A percentile compares a stretch with the other conserved stretches of the same genome.
Conservation (phyloP, 2,797 vertebrate genomes). For the Syncerus caffer region DNA sequence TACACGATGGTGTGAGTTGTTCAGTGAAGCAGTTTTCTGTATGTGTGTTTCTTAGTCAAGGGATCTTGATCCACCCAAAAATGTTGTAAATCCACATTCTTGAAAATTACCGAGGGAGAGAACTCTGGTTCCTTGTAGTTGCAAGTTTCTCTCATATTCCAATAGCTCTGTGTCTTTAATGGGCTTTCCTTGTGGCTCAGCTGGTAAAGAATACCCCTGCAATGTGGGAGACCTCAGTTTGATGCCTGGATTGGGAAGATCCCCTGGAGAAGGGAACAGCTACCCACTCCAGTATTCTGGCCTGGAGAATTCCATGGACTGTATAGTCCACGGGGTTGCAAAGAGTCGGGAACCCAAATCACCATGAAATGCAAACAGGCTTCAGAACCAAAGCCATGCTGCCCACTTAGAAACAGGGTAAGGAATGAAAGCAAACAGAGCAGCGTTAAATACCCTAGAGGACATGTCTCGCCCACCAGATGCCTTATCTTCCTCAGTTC, state of each 20-base stretch:
- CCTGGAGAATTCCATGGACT: neutral
- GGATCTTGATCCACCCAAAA: neutral
- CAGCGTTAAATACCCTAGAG: neutral
- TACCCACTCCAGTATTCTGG: neutral
- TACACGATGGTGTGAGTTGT: neutral
- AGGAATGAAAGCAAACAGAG: conserved; percentile 17
- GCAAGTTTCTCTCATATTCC: neutral
- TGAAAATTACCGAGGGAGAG: neutral
- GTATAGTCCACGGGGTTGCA: neutral
- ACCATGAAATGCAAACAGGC: neutral
- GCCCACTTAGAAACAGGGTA: neutral
- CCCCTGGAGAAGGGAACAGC: neutral
- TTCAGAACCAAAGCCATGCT: neutral
- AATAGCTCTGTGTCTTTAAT: neutral
- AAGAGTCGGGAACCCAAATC: neutral
- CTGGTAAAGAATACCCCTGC: neutral
- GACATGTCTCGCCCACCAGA: neutral
- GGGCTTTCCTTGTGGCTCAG: neutral
- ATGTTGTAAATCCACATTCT: neutral
- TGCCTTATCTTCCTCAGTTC: neutral
- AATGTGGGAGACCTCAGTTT: neutral
- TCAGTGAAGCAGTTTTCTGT: neutral
- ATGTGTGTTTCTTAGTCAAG: neutral
- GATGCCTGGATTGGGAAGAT: neutral
- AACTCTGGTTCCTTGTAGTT: neutral